These are phyloP conservation scores for Mizuhopecten yessoensis DNA, from an alignment of 1,140 invertebrate species.

Conservation along the genomic window DNA sequence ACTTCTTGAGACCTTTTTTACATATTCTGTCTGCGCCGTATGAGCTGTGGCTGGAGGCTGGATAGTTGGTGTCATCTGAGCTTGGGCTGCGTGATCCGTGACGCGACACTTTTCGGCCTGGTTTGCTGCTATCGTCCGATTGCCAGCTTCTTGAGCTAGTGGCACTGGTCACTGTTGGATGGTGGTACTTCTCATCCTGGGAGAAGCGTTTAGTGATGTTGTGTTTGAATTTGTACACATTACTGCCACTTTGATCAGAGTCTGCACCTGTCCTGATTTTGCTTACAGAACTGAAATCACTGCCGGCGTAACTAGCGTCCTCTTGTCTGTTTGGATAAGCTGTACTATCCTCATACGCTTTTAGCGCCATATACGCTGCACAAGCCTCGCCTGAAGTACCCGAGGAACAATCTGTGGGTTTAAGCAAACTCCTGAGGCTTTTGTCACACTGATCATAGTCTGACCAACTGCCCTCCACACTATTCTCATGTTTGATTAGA, in stretches of 20 bases:
- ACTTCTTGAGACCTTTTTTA: conserved; percentile 43
- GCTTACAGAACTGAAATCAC: background rate
- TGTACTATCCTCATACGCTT: background rate
- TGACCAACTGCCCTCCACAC: background rate
- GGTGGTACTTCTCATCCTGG: conserved; percentile 79
- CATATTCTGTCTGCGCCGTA: conserved; percentile 49
- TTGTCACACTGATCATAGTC: background rate
- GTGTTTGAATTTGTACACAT: conserved; percentile 96
- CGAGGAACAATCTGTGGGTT: background rate
- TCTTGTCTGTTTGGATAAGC: background rate
- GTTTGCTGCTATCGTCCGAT: conserved; percentile 65
- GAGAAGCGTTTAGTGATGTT: conserved; percentile 95
- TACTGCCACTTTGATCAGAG: conserved; percentile 59
- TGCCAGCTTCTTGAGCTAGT: conserved; percentile 65
- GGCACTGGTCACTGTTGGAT: conserved; percentile 63
- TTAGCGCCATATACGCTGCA: background rate
- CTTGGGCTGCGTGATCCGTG: conserved; percentile 52
- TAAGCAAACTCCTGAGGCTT: background rate
- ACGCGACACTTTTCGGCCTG: conserved; percentile 60
- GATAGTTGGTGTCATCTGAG: conserved; percentile 80
- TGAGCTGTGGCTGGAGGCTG: conserved; percentile 67
- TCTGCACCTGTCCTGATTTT: conserved; percentile 42
- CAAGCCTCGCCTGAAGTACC: background rate
- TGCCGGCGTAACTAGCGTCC: background rate
- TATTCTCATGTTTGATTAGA: background rate